These are phyloP conservation scores for Trachelus troglodyta DNA, from an alignment of 2,888 invertebrate species.

Conservation along the genomic window DNA sequence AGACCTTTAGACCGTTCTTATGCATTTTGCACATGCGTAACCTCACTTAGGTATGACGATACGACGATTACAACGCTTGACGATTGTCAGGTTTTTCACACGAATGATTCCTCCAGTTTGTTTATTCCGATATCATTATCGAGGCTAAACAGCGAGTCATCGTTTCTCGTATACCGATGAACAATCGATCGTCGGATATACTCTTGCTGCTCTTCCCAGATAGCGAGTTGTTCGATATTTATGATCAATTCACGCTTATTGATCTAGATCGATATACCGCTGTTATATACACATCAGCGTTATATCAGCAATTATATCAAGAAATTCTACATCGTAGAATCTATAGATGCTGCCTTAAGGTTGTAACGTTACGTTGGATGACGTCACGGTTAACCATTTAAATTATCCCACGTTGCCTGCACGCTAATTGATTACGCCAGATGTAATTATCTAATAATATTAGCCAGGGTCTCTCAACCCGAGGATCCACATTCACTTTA, in stretches of 20 bases:
- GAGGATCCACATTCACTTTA: background rate
- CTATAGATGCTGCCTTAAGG: background rate
- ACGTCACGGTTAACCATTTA: slow-evolving; percentile 50
- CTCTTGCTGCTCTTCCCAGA: background rate
- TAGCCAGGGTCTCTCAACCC: slow-evolving; percentile 3
- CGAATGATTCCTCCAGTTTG: background rate
- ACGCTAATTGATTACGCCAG: slow-evolving; percentile 39
- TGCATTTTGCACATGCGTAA: background rate
- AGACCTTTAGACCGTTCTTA: background rate
- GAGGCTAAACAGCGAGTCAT: background rate
- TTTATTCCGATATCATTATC: background rate
- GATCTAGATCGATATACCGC: background rate
- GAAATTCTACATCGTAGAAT: background rate
- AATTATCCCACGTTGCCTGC: slow-evolving; percentile 45
- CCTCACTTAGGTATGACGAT: background rate
- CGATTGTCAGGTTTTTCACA: background rate
- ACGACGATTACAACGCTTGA: background rate
- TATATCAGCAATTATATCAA: background rate
- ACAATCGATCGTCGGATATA: background rate
- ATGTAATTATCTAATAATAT: slow-evolving; percentile 42
- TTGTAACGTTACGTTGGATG: slow-evolving; percentile 21
- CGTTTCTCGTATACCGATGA: background rate
- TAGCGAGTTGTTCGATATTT: background rate
- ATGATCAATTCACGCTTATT: background rate
- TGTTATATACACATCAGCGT: too few species aligned